Evolutionary conservation across 1,140 invertebrate species (phyloP).

Genomic region (Medauroidea extradentata): DNA sequence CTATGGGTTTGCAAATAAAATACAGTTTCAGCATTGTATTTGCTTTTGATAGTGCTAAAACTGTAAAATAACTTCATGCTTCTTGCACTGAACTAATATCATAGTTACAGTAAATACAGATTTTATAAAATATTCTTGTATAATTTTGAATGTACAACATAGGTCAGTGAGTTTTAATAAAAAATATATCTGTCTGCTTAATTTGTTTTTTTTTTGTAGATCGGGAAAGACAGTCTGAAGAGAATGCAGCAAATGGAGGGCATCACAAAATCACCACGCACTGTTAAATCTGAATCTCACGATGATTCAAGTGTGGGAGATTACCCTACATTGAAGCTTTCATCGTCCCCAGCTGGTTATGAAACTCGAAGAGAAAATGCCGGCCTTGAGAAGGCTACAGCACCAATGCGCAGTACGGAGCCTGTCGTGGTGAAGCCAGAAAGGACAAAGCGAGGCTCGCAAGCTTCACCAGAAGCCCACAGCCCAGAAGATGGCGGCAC

Average conservation of each 20-base stretch:
- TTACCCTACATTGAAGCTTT: conserved; percentile 7
- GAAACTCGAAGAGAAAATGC: background rate
- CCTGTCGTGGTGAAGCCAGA: conserved; percentile 5
- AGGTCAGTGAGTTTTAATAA: background rate
- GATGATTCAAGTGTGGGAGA: conserved; percentile 4
- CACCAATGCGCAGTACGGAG: background rate
- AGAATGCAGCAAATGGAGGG: conserved; percentile 9
- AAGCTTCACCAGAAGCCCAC: background rate
- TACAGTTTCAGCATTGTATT: no score
- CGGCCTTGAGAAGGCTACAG: conserved; percentile 4
- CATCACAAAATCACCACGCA: background rate
- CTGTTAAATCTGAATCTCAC: background rate
- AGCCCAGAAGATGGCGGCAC: background rate
- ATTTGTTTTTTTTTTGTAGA: background rate
- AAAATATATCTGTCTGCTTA: background rate
- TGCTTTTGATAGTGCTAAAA: no score
- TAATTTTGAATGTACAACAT: no score
- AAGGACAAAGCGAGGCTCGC: background rate
- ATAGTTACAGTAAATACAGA: no score
- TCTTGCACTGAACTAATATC: no score
- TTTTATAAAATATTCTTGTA: no score
- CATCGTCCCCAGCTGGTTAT: background rate
- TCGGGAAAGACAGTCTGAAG: conserved; percentile 6
- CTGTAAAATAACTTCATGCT: no score
- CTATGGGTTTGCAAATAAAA: no score